Evolutionary conservation across 2,113 vertebrate species (phyloP).

Genomic region (Noctilio leporinus): DNA sequence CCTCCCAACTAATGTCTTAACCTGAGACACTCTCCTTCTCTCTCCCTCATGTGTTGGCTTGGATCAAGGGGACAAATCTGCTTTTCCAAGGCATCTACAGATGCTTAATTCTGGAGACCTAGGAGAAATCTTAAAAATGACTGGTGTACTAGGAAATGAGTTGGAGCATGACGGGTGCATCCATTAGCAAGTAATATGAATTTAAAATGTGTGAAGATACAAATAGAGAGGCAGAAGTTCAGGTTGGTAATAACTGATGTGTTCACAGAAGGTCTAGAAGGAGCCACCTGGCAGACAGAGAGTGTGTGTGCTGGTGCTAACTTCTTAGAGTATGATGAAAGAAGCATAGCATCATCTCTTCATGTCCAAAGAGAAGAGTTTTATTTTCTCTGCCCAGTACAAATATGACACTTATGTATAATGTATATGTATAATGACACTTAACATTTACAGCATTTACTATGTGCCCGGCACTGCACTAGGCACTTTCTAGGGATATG

Average conservation of each 20-base stretch:
- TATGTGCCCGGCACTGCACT: background rate
- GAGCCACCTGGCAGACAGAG: constrained; percentile 57
- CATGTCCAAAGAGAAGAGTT: background rate
- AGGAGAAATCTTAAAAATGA: background rate
- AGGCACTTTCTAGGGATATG: background rate
- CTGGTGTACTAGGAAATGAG: background rate
- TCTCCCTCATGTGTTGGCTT: background rate
- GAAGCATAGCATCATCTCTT: background rate
- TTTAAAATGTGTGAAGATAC: constrained; percentile 76
- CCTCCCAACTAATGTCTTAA: background rate
- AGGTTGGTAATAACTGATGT: constrained; percentile 68
- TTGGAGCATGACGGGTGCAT: constrained; percentile 39
- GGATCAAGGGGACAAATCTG: background rate
- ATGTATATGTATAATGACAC: background rate
- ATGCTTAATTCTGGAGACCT: background rate
- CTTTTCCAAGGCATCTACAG: background rate
- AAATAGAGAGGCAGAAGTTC: constrained; percentile 77
- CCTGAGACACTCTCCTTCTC: background rate
- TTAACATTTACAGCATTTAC: background rate
- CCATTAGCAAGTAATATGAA: constrained; percentile 68
- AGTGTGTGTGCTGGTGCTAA: background rate
- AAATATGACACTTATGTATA: too few relatives aligned
- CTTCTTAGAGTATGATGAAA: constrained; percentile 40
- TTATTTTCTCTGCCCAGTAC: background rate
- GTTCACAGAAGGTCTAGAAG: constrained; percentile 76